Conservation (phyloP, 2,888 invertebrate species). For the Ceriagrion tenellum region DNA sequence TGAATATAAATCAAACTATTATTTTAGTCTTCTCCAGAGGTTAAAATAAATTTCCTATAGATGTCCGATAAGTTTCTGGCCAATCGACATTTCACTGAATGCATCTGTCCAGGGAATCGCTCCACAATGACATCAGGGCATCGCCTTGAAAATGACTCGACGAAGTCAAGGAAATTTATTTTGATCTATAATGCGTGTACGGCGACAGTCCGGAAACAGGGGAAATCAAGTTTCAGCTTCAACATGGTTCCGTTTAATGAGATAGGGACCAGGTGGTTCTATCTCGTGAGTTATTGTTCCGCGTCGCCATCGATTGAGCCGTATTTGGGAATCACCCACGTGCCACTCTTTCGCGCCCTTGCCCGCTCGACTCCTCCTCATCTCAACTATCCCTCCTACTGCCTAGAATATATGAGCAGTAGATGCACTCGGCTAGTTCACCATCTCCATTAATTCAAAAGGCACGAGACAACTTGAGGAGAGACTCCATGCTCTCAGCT, state of each 20-base stretch:
- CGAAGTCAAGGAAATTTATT: not conserved
- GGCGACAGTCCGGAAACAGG: not conserved
- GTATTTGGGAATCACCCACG: constrained; percentile 7
- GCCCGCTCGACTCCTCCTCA: not conserved
- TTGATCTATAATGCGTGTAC: not conserved
- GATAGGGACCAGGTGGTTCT: not conserved
- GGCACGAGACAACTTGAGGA: not conserved
- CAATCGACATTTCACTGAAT: not conserved
- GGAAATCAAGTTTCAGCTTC: not conserved
- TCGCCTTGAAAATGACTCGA: not conserved
- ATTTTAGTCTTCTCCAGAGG: too few species aligned
- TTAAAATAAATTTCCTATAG: too few species aligned
- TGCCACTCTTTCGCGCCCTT: not conserved
- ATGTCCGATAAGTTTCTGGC: not conserved
- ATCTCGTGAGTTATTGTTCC: not conserved
- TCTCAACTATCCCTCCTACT: not conserved
- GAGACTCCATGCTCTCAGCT: not conserved
- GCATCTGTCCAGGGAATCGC: not conserved
- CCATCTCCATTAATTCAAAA: not conserved
- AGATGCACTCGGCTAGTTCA: not conserved
- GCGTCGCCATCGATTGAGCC: not conserved
- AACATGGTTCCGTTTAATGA: not conserved
- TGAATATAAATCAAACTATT: too few species aligned
- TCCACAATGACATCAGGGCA: not conserved
- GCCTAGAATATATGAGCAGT: not conserved